Base-by-base conservation (phyloP, 2,797 vertebrate species). In the Channallabes apus region DNA sequence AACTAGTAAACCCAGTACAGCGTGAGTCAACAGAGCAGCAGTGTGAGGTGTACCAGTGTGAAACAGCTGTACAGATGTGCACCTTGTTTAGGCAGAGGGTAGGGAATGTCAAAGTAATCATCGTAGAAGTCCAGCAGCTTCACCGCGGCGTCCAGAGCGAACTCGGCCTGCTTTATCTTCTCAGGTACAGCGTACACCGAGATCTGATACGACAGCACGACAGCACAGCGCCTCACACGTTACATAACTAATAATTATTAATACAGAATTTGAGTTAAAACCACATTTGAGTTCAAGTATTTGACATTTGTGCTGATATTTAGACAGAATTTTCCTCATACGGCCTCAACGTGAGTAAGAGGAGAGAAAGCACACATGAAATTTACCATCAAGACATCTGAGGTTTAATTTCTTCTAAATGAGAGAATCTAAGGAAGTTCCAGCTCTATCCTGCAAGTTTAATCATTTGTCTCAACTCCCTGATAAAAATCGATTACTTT, bases 71-170 rank as follows among this genome's bases (percentile, higher is more conserved):
- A 35, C 11, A 72, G 32, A 15, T 32, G 41, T 68, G 84, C 41
- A 94, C 97, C 98, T 86, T 97, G 97, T 93, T 99, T 99, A 29
- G 97, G 97, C 17, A 98, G 93, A 9, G 97, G 96, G 88, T 98
- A 99, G 0, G 97, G 96, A 86, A 99, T 98, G 72, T 92, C 93
- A 90, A 98, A 98, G 90, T 96, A 98, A 88, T 96, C 95, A n/a
- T 98, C 96, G 54, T 96, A 98, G 91, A 98, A 98, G 86, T 99
- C 97, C 79, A 98, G 85, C 83, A 98, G 95, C 88, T 94, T 97
- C 62, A 97, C 96, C 0, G 97, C 97, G 24, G 95, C 95, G 17
- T 97, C 93, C 92, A 99, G 88, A 0, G 97, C 96, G 72, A 95
- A 98, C 35, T 92, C 88, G 0, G 97, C 95, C 91, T 98, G 97